Evolutionary conservation across 1,140 invertebrate species (phyloP).

Genomic region (Acromyrmex charruanus): DNA sequence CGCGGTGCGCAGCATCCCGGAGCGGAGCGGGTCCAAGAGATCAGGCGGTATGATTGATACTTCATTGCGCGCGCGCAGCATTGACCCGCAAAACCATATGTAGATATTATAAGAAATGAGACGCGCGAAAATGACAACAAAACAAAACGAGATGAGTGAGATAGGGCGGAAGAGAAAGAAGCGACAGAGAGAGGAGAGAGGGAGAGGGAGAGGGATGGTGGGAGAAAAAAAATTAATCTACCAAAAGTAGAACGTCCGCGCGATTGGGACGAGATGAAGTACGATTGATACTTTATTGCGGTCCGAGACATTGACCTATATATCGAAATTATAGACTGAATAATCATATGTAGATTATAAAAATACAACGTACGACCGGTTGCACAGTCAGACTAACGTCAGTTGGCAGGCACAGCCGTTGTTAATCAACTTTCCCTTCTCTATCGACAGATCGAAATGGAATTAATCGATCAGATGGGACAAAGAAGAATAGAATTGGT

Average conservation of each 20-base stretch:
- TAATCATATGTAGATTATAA: conserved; percentile 60
- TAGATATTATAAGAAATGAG: conserved; percentile 60
- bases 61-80: conserved; percentile 46
- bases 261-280: conserved; percentile 50
- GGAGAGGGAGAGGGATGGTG: neutral
- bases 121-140: conserved; percentile 58
- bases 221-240: conserved; percentile 54
- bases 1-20: conserved; percentile 61
- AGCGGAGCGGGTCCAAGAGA: conserved; percentile 17
- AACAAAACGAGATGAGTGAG: conserved; percentile 50
- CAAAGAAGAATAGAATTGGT: neutral
- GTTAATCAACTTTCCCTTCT: conserved; percentile 59
- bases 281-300: conserved; percentile 62
- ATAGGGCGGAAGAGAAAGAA: neutral
- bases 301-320: conserved; percentile 54
- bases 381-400: conserved; percentile 22
- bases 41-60: conserved; percentile 61
- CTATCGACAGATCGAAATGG: conserved; percentile 30
- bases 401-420: neutral
- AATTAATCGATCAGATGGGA: conserved; percentile 28
- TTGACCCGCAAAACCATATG: conserved; percentile 59
- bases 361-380: conserved; percentile 39
- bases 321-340: conserved; percentile 62
- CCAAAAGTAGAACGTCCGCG: conserved; percentile 59
- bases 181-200: too few species aligned